These are phyloP conservation scores for Leptobrachium ailaonicum DNA, from an alignment of 2,113 vertebrate genomes.

Conservation along the genomic window DNA sequence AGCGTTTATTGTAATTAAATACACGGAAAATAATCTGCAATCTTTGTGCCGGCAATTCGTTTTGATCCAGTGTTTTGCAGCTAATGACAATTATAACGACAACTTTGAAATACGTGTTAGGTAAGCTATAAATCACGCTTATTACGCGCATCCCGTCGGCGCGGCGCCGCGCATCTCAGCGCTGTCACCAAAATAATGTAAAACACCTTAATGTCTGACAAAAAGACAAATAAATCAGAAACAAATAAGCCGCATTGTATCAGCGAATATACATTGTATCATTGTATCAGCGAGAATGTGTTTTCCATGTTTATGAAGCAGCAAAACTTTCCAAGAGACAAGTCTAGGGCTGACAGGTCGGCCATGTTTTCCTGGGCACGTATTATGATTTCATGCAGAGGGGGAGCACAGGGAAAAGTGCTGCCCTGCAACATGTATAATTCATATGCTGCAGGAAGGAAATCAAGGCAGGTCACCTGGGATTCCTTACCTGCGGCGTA, in stretches of 20 bases:
- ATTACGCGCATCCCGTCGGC: neutral
- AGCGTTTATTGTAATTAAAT: conserved; percentile 16
- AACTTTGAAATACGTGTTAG: neutral
- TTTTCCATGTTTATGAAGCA: no score
- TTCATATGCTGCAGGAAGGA: no score
- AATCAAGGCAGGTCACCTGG: no score
- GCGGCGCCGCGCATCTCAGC: no score
- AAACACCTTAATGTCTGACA: neutral
- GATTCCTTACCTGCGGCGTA: no score
- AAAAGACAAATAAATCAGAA: neutral
- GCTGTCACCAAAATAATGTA: neutral
- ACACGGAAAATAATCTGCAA: neutral
- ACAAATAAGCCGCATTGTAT: neutral
- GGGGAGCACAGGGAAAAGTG: no score
- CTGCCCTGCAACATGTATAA: no score
- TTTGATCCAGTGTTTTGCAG: conserved; percentile 6
- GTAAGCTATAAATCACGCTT: conserved; percentile 18
- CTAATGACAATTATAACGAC: conserved; percentile 7
- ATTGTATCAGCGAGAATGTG: neutral
- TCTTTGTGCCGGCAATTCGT: neutral
- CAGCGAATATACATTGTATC: no score
- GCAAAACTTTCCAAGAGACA: no score
- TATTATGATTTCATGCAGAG: no score
- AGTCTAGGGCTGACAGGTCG: no score
- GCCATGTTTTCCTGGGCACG: no score